Base-by-base conservation (phyloP, 2,888 invertebrate species). In the Gastrophysa polygoni region DNA sequence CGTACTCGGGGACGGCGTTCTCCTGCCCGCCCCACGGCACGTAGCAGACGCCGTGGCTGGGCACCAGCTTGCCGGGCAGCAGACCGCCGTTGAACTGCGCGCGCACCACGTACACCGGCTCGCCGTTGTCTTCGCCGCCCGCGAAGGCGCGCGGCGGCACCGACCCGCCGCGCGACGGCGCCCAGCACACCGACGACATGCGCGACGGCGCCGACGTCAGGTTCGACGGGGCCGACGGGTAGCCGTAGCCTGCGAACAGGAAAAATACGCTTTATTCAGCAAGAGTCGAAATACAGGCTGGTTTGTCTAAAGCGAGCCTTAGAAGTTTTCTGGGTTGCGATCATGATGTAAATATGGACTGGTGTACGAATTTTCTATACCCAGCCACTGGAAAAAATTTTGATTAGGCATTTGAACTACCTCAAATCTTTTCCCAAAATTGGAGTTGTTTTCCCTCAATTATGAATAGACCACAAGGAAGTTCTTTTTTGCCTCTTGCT, bases 11-110 rank as follows among this genome's bases (percentile, higher is more conserved):
- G 73, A 89, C 88, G 14, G 85, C 85, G 73, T 91, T 88, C 71
- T 91, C 89, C 11, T 80, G 84, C 11, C 92, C 91, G 17, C 92
- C 93, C 90, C 91, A 95, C 17, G 94, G 81, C 11, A 93, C 80
- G 74, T 89, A 93, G 65, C 87, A 76, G 50, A 71, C 73, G 8
- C 88, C 88, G 74, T 91, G 88, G 11, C 90, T 87, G 4, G 90
- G 87, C 48, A 90, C 84, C 68, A 90, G 85, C 80, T 93, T 92
- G 20, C 94, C 94, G 52, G 93, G 93, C 66, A 93, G 86, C 43
- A 92, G 78, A n/a, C 88, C 91, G 6, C 89, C 89, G 68, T 87
- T 88, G 76, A 91, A 90, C 17, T 81, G 80, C 1, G 90, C 90
- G 72, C 93, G 85, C 14, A 89, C 87, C 2, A 92, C 86, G 73